These are phyloP conservation scores for Coptodon rendalli DNA, from an alignment of 2,113 vertebrate genomes.

Conservation along the genomic window DNA sequence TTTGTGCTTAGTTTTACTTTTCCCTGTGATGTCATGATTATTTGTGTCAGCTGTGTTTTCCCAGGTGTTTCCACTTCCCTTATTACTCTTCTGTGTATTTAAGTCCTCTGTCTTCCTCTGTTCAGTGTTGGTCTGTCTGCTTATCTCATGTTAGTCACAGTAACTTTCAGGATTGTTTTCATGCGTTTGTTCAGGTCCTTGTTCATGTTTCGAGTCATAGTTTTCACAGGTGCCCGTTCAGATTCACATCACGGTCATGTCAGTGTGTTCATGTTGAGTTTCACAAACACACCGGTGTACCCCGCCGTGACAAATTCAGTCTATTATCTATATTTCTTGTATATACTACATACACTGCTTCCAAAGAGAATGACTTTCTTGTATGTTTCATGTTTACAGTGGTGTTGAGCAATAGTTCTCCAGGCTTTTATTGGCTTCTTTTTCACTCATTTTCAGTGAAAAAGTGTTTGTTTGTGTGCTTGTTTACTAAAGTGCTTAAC, in stretches of 20 bases:
- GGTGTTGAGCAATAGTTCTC: neutral
- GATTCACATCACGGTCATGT: neutral
- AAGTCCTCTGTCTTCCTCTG: neutral
- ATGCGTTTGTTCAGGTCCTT: neutral
- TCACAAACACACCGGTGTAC: neutral
- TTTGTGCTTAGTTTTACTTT: neutral
- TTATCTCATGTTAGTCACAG: neutral
- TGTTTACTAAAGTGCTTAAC: neutral
- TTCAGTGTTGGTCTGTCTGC: neutral
- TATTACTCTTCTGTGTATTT: neutral
- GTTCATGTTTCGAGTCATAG: rapidly evolving
- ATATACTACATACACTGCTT: neutral
- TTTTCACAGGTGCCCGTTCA: neutral
- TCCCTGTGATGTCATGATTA: neutral
- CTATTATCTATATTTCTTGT: neutral
- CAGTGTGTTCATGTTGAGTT: neutral
- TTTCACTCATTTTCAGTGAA: neutral
- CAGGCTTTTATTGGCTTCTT: neutral
- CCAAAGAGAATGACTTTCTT: neutral
- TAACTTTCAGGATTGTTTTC: neutral
- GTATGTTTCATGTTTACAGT: neutral
- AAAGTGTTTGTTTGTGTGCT: neutral
- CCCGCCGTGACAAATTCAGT: neutral
- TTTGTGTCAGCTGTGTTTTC: neutral
- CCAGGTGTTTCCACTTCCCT: neutral